Conservation (phyloP, 1,140 invertebrate genomes). For the Mizuhopecten yessoensis region DNA sequence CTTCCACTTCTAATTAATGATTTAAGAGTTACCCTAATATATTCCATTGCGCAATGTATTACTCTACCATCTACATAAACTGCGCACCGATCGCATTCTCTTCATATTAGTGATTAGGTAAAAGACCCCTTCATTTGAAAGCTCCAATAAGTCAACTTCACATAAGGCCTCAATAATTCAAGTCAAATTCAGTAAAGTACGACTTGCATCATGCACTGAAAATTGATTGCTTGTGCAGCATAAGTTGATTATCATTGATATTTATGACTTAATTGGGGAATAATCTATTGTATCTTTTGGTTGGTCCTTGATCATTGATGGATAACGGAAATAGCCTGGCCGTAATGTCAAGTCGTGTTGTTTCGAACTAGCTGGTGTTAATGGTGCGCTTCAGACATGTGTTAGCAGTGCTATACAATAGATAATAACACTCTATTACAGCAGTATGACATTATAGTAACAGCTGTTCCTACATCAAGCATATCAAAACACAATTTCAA, state of each 20-base stretch:
- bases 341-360: not conserved
- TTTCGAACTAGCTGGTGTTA: not conserved
- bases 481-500: not conserved
- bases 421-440: not conserved
- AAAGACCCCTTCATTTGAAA: too few species aligned
- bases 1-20: too few species aligned
- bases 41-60: too few species aligned
- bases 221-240: not conserved
- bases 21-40: too few species aligned
- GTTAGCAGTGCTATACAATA: not conserved
- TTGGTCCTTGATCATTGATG: not conserved
- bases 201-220: not conserved
- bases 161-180: too few species aligned
- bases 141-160: not conserved
- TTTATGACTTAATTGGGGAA: constrained; percentile 20
- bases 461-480: not conserved
- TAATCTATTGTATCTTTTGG: not conserved
- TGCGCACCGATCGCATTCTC: too few species aligned
- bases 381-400: not conserved
- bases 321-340: not conserved
- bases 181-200: not conserved
- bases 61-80: too few species aligned
- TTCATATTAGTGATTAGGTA: too few species aligned
- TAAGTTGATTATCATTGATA: too few species aligned
- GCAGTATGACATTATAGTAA: not conserved